Base-by-base conservation (phyloP, 2,797 vertebrate species). In the Neostethus bicornis region DNA sequence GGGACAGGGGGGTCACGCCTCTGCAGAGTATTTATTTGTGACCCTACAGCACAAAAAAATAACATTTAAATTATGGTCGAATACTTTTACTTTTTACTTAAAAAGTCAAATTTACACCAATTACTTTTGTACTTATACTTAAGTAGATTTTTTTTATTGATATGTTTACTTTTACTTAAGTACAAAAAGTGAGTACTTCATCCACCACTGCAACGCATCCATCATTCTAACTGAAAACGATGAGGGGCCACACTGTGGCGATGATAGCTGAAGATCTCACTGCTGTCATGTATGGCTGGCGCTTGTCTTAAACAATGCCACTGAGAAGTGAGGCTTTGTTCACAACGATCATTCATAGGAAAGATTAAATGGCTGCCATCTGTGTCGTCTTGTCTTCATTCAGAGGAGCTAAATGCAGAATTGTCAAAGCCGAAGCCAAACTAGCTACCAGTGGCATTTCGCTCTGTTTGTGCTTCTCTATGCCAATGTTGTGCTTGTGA, bases 401-500 rank as follows among this genome's bases (percentile, higher is more conserved):
- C 61, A 59, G 77, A 82, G 70, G 38, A 56, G 76, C 74, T 74
- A 47, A 78, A 76, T 54, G 58, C 73, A 41, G 55, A 71, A 42
- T 63, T 68, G 77, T 77, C 60, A 39, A 61, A 42, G 70, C 66
- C 23, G 59, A 83, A 60, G 41, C 48, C 54, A 50, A 24, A 66
- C 74, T 57, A 75, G 73, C 74, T 56, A 70, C 70, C 52, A 72
- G 70, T 85, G 86, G 81, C 83, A 81, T 83, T 83, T 86, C 25
- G 1, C 64, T 75, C 26, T 84, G 83, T 88, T 87, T 89, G 85
- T 72, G 61, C 83, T 84, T 62, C 51, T 13, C 75, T 80, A 57
- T 75, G 83, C 84, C 87, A 88, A 83, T 82, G 86, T 86, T 87
- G 86, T 83, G 81, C 74, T 83, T 75, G 79, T 16, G 69, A 81